Conservation (phyloP, 2,888 invertebrate species). For the Yponomeuta plumbellus region DNA sequence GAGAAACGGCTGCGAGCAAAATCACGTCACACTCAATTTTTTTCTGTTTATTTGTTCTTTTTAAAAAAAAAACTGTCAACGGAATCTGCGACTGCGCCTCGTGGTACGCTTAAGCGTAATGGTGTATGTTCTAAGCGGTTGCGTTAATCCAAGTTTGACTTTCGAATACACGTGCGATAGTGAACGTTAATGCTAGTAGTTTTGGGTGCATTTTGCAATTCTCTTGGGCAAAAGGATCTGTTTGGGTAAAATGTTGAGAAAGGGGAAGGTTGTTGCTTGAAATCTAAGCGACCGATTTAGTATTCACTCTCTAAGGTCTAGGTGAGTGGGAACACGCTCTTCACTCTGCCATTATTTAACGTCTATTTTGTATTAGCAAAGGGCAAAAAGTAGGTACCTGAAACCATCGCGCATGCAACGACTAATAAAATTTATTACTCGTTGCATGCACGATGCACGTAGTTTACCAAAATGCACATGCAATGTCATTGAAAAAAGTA, state of each 20-base stretch:
- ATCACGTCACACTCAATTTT: slow-evolving; percentile 13
- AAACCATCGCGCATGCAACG: too few relatives aligned
- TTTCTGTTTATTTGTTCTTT: not conserved
- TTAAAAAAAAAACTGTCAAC: slow-evolving; percentile 1
- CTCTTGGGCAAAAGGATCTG: not conserved
- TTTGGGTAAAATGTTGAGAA: not conserved
- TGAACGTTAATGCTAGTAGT: not conserved
- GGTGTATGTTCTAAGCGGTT: not conserved
- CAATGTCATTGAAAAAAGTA: too few relatives aligned
- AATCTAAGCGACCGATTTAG: not conserved
- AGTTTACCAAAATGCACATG: too few relatives aligned
- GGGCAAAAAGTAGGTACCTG: too few relatives aligned
- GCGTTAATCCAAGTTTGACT: not conserved
- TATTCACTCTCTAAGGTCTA: slow-evolving; percentile 1
- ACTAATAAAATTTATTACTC: too few relatives aligned
- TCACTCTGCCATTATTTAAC: not conserved
- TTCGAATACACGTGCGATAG: not conserved
- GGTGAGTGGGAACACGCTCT: not conserved
- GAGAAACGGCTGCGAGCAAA: not conserved
- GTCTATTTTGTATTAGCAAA: too few relatives aligned
- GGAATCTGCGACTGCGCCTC: slow-evolving; percentile 5
- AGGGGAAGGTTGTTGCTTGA: not conserved
- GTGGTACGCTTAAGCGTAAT: slow-evolving; percentile 2
- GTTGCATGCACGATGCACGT: too few relatives aligned
- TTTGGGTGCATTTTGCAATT: not conserved